Conservation (phyloP, 2,888 invertebrate species). For the Apamea sordens region DNA sequence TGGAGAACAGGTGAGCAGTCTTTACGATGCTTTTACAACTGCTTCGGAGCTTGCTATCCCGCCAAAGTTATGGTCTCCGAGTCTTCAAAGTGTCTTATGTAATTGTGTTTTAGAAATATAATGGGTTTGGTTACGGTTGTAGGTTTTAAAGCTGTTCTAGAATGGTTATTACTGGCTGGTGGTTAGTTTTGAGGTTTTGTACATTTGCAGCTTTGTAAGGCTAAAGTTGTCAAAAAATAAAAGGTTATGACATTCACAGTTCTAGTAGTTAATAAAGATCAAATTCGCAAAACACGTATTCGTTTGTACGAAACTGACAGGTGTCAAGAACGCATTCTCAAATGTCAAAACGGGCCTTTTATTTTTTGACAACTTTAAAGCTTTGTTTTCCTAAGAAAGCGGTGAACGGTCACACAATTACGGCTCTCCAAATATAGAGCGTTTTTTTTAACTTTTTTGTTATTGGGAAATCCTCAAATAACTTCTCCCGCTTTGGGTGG, state of each 20-base stretch:
- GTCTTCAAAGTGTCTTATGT: constrained; percentile 63
- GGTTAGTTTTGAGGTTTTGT: constrained; percentile 16
- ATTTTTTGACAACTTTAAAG: too few species aligned
- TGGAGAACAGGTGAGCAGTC: constrained; percentile 60
- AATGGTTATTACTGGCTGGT: constrained; percentile 14
- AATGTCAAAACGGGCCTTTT: too few species aligned
- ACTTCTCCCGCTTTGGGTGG: too few species aligned
- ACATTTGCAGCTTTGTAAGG: not conserved
- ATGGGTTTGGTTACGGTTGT: constrained; percentile 40
- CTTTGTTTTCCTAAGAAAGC: not conserved
- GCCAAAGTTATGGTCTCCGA: constrained; percentile 61
- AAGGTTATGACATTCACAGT: too few species aligned
- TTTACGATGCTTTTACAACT: constrained; percentile 70
- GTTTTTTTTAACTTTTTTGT: not conserved
- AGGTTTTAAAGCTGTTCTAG: constrained; percentile 39
- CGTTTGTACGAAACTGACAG: too few species aligned
- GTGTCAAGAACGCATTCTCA: too few species aligned
- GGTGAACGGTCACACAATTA: not conserved
- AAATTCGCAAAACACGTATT: too few species aligned
- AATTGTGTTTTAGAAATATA: constrained; percentile 69
- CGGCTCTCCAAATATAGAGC: not conserved
- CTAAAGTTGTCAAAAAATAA: too few species aligned
- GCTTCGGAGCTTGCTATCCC: constrained; percentile 47
- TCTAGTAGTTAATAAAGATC: too few species aligned
- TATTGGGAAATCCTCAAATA: too few species aligned